phyloP scores from a whole-genome alignment of 2,113 vertebrate species.

The Azemiops feae region DNA sequence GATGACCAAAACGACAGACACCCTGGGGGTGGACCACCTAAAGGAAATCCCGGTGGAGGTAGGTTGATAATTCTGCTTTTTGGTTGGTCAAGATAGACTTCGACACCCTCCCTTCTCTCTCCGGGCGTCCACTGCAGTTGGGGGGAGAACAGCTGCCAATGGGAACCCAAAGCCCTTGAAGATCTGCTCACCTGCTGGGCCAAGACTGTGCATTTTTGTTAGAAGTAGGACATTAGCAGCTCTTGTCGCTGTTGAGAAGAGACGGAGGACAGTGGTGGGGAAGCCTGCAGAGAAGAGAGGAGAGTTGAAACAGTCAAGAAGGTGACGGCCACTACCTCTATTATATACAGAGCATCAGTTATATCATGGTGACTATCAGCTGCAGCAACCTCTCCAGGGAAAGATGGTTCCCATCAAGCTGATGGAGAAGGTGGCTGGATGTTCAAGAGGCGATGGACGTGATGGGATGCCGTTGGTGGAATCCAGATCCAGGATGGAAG shows the following conservation, averaged over 20 bases:
- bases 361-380: neutral
- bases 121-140: accelerated
- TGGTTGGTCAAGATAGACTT: neutral
- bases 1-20: conserved; percentile 74
- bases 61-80: neutral
- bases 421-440: neutral
- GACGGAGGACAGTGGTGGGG: neutral
- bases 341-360: neutral
- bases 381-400: neutral
- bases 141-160: neutral
- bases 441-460: neutral
- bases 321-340: accelerated
- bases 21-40: conserved; percentile 22
- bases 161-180: neutral
- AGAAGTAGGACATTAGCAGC: neutral
- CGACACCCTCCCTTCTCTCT: neutral
- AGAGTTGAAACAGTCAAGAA: neutral
- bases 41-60: conserved; percentile 62
- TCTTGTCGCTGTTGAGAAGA: neutral
- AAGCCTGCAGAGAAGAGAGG: neutral
- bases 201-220: neutral
- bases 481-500: neutral
- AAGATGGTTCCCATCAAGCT: neutral
- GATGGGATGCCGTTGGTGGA: neutral
- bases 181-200: neutral